Evolutionary conservation across 2,113 vertebrate species (phyloP).

Genomic region (Colaptes auratus): DNA sequence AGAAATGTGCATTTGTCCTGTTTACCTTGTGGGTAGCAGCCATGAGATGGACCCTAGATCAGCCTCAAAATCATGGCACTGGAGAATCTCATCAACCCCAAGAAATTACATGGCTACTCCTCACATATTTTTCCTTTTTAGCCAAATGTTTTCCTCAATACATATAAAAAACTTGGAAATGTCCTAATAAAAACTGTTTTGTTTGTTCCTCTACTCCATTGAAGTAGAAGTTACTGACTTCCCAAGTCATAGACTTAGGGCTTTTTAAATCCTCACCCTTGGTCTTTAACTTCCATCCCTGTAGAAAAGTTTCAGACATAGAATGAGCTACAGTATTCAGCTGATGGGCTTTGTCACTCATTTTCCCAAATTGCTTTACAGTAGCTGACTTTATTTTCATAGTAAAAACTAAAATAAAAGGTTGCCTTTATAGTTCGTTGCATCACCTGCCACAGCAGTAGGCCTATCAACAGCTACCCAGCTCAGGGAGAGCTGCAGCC

Average conservation of each 20-base stretch:
- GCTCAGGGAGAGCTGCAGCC: slow-evolving; percentile 40
- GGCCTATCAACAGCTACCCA: slow-evolving; percentile 49
- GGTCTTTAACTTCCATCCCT: neutral
- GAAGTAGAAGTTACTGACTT: neutral
- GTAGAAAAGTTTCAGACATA: slow-evolving; percentile 20
- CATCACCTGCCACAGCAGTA: slow-evolving; percentile 11
- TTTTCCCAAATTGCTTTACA: slow-evolving; percentile 66
- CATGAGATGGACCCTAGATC: neutral
- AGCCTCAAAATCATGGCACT: neutral
- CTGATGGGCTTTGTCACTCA: slow-evolving; percentile 15
- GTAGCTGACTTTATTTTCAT: slow-evolving; percentile 69
- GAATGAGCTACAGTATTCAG: neutral
- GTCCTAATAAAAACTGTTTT: neutral
- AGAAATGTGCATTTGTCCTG: neutral
- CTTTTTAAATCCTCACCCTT: neutral
- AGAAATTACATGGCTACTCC: neutral
- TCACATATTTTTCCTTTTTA: neutral
- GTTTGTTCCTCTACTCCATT: neutral
- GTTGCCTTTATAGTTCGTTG: slow-evolving; percentile 58
- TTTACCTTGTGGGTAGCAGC: neutral
- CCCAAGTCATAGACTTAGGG: neutral
- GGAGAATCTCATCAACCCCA: neutral
- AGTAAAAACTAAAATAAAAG: slow-evolving; percentile 70
- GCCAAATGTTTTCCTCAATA: neutral
- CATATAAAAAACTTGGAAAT: neutral